Percentiles rank a stretch among this genome's conserved stretches.
phyloP scores from a whole-genome alignment of 2,888 invertebrate genomes.

The Sepiola atlantica region DNA sequence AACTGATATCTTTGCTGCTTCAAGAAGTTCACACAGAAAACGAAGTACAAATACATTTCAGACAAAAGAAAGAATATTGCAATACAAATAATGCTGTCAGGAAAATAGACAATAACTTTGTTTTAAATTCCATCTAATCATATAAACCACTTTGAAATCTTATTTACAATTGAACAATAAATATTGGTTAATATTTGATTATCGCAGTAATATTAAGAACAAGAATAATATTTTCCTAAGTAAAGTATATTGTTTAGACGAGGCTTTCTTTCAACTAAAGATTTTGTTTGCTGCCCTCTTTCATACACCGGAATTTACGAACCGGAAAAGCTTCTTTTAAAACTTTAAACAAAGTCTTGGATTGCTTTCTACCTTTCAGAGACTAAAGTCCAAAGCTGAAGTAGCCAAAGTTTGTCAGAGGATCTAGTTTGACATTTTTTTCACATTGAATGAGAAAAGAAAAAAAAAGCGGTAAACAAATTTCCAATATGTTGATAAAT shows the following conservation, averaged over 20 bases:
- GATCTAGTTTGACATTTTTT: too few relatives aligned
- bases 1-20: not conserved
- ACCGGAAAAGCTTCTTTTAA: not conserved
- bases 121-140: not conserved
- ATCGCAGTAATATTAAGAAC: not conserved
- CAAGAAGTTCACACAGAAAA: not conserved
- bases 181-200: slow-evolving; percentile 13
- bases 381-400: not conserved
- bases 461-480: too few relatives aligned
- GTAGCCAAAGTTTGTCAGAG: not conserved
- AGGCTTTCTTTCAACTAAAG: too few relatives aligned
- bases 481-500: too few relatives aligned
- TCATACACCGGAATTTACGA: not conserved
- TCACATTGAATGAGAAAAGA: too few relatives aligned
- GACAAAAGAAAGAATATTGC: not conserved
- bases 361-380: too few relatives aligned
- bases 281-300: not conserved
- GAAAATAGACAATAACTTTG: not conserved
- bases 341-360: not conserved
- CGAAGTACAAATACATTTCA: not conserved
- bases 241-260: not conserved
- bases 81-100: not conserved
- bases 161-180: not conserved
- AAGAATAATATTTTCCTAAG: not conserved
- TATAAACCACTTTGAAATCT: not conserved